These are phyloP conservation scores for Netelia melanura DNA, from an alignment of 2,888 invertebrate genomes.

Conservation along the genomic window DNA sequence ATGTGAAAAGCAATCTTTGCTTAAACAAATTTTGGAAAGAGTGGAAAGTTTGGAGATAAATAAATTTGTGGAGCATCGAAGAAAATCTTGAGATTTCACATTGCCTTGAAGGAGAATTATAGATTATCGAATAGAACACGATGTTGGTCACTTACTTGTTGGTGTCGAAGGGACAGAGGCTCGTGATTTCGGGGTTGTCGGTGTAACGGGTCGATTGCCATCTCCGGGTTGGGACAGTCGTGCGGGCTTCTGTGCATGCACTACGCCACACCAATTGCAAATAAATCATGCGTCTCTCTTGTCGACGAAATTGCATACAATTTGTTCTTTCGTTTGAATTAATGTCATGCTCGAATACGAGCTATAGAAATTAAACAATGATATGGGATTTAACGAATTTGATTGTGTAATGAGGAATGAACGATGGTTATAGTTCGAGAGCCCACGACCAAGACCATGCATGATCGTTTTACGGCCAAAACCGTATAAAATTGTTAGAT, in stretches of 20 bases:
- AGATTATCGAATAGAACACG: constrained; percentile 23
- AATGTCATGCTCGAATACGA: background rate
- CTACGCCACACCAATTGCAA: constrained; percentile 77
- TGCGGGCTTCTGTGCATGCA: constrained; percentile 82
- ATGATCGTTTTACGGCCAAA: too few species aligned
- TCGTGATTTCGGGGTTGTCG: constrained; percentile 78
- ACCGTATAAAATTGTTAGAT: too few species aligned
- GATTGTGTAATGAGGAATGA: background rate
- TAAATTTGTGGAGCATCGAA: background rate
- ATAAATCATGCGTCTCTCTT: constrained; percentile 63
- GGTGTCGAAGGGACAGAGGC: constrained; percentile 75
- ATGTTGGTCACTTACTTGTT: constrained; percentile 80
- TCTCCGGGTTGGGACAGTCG: constrained; percentile 77
- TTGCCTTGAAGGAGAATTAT: background rate
- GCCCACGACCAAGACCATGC: too few species aligned
- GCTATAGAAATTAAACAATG: background rate
- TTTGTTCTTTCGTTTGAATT: too few species aligned
- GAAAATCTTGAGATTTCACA: background rate
- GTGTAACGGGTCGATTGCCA: constrained; percentile 74
- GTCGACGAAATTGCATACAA: too few species aligned
- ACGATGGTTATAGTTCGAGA: background rate
- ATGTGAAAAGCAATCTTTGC: background rate
- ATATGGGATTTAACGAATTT: background rate
- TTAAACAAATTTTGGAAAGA: background rate
- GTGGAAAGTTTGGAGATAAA: background rate